Evolutionary conservation across 1,140 invertebrate species (phyloP), one percentile per base, ranked within the genome.

Genomic region (Drosophila pachea): DNA sequence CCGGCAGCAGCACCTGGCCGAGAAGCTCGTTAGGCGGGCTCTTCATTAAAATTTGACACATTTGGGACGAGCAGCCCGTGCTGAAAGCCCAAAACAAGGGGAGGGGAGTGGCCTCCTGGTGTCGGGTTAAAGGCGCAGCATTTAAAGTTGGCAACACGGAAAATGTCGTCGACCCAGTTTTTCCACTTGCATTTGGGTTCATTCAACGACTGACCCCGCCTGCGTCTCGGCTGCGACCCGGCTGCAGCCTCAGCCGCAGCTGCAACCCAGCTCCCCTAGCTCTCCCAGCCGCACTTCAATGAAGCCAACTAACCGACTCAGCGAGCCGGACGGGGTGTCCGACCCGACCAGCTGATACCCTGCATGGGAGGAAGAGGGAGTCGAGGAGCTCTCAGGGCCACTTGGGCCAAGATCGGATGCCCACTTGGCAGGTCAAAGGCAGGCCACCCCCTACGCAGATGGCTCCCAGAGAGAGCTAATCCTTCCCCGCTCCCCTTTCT

Each of bases 1-100:
- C 22, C 33, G 22, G 22, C 7, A 12, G 14, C 40, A 47, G 11
- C 42, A 36, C n/a, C 48, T 35, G 58, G 40, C 43, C 42, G 40
- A 55, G 50, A 38, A 78, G 81, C 79, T 84, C 81, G 79, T 84
- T 84, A 84, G 79, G 69, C 59, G 40, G 54, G 72, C 60, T 76
- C 68, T 83, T 84, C 79, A 84, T 84, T 84, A 84, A 84, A 84
- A 84, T 79, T 84, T 74, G 73, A 84, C 79, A 83, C 78, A 83
- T 74, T 74, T 69, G 78, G 66, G 61, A 59, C 53, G 42, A 2
- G 22, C 45, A 61, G 73, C 45, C 45, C 35, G 45, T 48, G 65
- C 14, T 45, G 38, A 59, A 74, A 69, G 38, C 43, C 7, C 8
- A 35, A 52, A 66, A 63, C 32, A 62, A 36, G 8, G 3, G 4